phyloP scores from a whole-genome alignment of 1,140 invertebrate genomes.

The Harpegnathos saltator region DNA sequence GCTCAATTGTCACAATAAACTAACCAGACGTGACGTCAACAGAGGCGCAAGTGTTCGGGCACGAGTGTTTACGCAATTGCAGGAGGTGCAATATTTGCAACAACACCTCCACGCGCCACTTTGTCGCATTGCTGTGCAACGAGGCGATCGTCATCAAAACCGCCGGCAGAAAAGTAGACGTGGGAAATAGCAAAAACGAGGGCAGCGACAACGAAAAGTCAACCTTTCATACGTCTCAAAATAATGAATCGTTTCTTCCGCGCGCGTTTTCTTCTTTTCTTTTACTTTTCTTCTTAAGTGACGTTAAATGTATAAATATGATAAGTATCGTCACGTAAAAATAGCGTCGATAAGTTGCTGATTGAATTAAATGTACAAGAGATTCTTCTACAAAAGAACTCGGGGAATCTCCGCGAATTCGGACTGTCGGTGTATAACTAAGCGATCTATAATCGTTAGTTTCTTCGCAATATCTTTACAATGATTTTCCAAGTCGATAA shows the following conservation, averaged over 20 bases:
- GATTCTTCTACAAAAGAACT: too few relatives aligned
- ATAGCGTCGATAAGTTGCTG: too few relatives aligned
- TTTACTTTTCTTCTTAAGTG: too few relatives aligned
- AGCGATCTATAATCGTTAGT: too few relatives aligned
- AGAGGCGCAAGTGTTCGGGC: constrained; percentile 46
- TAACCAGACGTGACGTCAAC: constrained; percentile 25
- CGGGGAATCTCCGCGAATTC: too few relatives aligned
- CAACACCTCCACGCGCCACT: constrained; percentile 35
- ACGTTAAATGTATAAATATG: too few relatives aligned
- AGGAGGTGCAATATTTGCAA: constrained; percentile 10
- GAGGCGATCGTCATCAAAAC: constrained; percentile 20
- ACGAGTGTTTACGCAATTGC: constrained; percentile 61
- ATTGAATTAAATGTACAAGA: too few relatives aligned
- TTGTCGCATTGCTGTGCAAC: constrained; percentile 22
- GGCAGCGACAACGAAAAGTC: not conserved
- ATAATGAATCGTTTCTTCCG: not conserved
- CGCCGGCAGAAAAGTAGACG: not conserved
- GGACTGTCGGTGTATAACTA: too few relatives aligned
- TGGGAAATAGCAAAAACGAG: constrained; percentile 11
- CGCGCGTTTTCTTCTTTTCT: too few relatives aligned
- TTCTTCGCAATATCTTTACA: too few relatives aligned
- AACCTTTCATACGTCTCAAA: not conserved
- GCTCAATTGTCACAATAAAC: constrained; percentile 57
- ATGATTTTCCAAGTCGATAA: too few relatives aligned
- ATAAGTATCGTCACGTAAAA: too few relatives aligned